These are phyloP conservation scores for Diaperis boleti DNA, from an alignment of 2,888 invertebrate species.

Conservation along the genomic window DNA sequence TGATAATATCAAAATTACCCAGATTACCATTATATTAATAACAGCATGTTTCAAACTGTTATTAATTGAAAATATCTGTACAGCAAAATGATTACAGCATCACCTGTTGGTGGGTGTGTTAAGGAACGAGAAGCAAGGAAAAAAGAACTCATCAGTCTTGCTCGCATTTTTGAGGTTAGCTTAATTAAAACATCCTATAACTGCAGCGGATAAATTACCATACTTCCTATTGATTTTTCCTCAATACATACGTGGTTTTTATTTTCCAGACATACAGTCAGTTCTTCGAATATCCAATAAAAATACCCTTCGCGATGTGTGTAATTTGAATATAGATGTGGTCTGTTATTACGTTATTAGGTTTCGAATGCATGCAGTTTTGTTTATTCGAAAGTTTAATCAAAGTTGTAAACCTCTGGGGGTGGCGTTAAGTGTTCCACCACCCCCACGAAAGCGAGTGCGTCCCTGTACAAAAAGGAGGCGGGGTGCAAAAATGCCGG, in stretches of 20 bases:
- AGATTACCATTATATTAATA: background rate
- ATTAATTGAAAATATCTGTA: background rate
- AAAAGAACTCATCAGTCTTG: background rate
- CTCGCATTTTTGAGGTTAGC: background rate
- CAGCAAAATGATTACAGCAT: background rate
- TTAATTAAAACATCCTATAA: no score
- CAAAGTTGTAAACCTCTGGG: constrained; percentile 2
- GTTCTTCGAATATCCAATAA: background rate
- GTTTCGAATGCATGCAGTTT: background rate
- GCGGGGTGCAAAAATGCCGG: constrained; percentile 55
- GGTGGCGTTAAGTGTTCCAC: constrained; percentile 14
- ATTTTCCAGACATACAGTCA: background rate
- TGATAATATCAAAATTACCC: background rate
- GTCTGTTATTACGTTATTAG: background rate
- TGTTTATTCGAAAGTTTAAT: constrained; percentile 8
- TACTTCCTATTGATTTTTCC: no score
- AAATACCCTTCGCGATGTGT: background rate
- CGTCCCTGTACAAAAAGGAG: constrained; percentile 26
- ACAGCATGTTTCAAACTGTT: background rate
- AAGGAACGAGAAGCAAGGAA: background rate
- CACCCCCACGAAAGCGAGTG: constrained; percentile 9
- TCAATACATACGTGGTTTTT: no score
- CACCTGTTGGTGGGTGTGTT: background rate
- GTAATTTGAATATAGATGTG: background rate
- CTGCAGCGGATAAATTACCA: no score